Evolutionary conservation across 2,888 invertebrate genomes (phyloP).

Genomic region (Apamea crenata): DNA sequence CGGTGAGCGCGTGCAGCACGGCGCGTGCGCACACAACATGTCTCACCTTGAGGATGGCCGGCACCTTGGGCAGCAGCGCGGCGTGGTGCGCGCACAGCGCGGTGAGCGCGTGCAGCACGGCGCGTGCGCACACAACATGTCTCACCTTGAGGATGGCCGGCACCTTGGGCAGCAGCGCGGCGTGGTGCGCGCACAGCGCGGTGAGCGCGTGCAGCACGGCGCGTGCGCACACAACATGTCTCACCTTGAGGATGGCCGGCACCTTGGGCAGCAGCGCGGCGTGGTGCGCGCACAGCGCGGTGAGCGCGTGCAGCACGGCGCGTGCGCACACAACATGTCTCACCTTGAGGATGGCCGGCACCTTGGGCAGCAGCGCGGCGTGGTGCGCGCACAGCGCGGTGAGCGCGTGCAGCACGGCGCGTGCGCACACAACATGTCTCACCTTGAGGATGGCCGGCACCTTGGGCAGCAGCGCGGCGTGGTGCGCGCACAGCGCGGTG

Average conservation of each 20-base stretch:
- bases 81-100: conserved; percentile 96
- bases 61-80: conserved; percentile 95
- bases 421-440: no score
- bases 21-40: conserved; percentile 58
- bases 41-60: conserved; percentile 94
- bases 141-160: no score
- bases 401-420: conserved; percentile 91
- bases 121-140: no score
- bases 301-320: conserved; percentile 91
- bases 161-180: no score
- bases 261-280: conserved; percentile 96
- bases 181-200: no score
- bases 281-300: conserved; percentile 96
- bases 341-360: conserved; percentile 95
- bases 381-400: conserved; percentile 97
- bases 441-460: no score
- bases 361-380: conserved; percentile 95
- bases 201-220: no score
- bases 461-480: no score
- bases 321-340: no score
- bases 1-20: conserved; percentile 93
- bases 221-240: no score
- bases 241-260: conserved; percentile 94
- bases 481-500: no score
- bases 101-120: conserved; percentile 93